phyloP scores from a whole-genome alignment of 2,797 vertebrate genomes.

The Notoglanidium macrostoma region DNA sequence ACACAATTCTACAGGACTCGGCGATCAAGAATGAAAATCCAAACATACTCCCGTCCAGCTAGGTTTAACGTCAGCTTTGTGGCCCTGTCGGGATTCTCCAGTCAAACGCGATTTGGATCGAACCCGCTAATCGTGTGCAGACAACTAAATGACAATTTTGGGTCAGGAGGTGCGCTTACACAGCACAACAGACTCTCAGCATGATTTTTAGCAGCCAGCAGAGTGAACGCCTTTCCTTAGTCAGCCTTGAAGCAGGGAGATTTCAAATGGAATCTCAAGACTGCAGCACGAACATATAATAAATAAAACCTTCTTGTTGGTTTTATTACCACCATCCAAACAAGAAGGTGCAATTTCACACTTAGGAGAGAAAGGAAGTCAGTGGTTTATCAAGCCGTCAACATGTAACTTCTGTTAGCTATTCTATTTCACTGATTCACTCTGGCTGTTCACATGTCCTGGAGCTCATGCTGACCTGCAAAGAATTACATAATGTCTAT shows the following conservation, averaged over 20 bases:
- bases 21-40: not conserved
- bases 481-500: too few relatives aligned
- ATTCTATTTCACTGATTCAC: not conserved
- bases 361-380: not conserved
- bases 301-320: not conserved
- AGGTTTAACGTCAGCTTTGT: not conserved
- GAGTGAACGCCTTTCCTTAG: not conserved
- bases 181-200: not conserved
- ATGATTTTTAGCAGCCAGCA: not conserved
- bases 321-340: not conserved
- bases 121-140: not conserved
- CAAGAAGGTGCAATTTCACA: not conserved
- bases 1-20: not conserved
- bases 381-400: not conserved
- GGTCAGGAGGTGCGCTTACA: not conserved
- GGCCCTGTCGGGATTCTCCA: too few relatives aligned
- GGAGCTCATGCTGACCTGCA: not conserved
- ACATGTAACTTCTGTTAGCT: not conserved
- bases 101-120: not conserved
- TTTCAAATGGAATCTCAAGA: not conserved
- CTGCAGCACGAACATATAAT: not conserved
- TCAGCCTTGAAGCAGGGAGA: not conserved
- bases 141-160: not conserved
- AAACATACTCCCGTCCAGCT: not conserved
- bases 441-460: not conserved